Base-by-base conservation (phyloP, 2,113 vertebrate species). In the Erythrocercus mccallii region DNA sequence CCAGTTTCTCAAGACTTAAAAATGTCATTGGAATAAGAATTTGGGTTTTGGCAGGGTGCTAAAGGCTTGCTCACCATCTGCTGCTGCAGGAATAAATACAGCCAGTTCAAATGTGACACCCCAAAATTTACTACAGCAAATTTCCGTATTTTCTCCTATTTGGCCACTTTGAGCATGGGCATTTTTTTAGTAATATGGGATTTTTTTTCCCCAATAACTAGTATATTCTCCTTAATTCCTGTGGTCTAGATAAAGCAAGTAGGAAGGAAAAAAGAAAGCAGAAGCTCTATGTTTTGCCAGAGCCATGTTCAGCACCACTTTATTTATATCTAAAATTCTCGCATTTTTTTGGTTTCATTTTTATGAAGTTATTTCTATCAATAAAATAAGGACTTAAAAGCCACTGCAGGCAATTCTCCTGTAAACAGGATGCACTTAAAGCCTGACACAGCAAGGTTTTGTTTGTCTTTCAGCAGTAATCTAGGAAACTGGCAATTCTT, bases 1-100 rank as follows among this genome's bases (percentile, higher is more conserved):
- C 88, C 90, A 88, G 40, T 25, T 96, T 92, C 95, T 93, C 82
- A 74, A 42, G 65, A 44, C 65, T 90, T 42, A 11, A 84, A 83
- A 93, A 81, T 31, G 48, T 15, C 69, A 48, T 8, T 61, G 71
- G 56, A 94, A 42, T 15, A 78, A 91, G 16, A 70, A 38, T 2
- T 21, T 56, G 38, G n/a, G 1, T 64, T 94, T 58, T 79, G 77
- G 72, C 62, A 93, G 56, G 33, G 33, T 45, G 60, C 40, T 79
- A 64, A 60, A 85, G 48, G 50, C 20, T 81, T 65, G 30, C 56
- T 91, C 37, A 11, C 28, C 56, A 28, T 53, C 56, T 85, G 44
- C 72, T 81, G 4, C 2, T 50, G 50, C 19, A 88, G 25, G 31
- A 15, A 71, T 10, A 79, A 74, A 68, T 11, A 12, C 9, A 70